A percentile compares a stretch with the other conserved stretches of the same genome.
phyloP scores from a whole-genome alignment of 2,113 vertebrate genomes.

The Anas platyrhynchos region DNA sequence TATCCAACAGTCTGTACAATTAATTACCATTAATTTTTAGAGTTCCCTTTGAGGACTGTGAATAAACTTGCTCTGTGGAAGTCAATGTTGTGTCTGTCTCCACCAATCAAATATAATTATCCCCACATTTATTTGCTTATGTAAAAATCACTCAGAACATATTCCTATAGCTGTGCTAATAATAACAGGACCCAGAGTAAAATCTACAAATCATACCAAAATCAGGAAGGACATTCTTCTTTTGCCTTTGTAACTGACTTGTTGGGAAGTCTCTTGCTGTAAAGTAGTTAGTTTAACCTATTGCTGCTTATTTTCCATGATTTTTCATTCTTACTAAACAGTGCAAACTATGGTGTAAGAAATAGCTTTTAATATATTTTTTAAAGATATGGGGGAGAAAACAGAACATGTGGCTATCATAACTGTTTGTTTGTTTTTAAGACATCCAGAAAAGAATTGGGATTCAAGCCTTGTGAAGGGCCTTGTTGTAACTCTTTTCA shows the following conservation, averaged over 20 bases:
- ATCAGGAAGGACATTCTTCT: neutral
- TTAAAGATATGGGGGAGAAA: neutral
- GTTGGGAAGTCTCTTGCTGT: neutral
- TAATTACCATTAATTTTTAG: neutral
- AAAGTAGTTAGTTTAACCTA: neutral
- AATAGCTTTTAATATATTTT: neutral
- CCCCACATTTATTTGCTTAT: neutral
- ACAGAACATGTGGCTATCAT: neutral
- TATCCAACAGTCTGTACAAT: neutral
- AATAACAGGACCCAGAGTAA: neutral
- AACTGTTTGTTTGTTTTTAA: constrained; percentile 59
- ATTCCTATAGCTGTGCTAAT: neutral
- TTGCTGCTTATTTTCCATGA: neutral
- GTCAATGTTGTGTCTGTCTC: neutral
- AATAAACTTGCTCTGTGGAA: neutral
- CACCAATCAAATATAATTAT: neutral
- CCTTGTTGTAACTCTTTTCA: constrained; percentile 86
- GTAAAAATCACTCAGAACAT: neutral
- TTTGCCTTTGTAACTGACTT: neutral
- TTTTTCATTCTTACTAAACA: too few species aligned
- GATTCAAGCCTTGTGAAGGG: constrained; percentile 87
- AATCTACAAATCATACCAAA: neutral
- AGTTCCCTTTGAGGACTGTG: neutral
- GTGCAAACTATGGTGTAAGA: too few species aligned
- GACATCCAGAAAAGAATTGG: constrained; percentile 90